Evolutionary conservation across 2,113 vertebrate species (phyloP).

Genomic region (Barbus barbus): DNA sequence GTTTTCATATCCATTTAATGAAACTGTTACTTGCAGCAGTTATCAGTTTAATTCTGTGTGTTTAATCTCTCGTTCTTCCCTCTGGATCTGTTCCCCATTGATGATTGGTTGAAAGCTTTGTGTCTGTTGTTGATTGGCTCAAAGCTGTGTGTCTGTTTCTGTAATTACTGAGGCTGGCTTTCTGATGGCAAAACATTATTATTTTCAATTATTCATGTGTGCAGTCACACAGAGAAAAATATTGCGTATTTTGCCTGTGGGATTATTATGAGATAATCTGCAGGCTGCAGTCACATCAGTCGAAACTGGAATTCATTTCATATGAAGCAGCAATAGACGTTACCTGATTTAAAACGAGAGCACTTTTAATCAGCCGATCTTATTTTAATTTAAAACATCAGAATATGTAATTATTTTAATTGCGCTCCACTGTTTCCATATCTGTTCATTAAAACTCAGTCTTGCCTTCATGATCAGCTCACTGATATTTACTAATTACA

Average conservation of each 20-base stretch:
- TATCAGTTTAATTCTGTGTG: background rate
- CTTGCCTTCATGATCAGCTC: conserved; percentile 8
- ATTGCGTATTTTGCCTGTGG: conserved; percentile 17
- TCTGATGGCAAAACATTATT: conserved; percentile 46
- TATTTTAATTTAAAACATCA: conserved; percentile 32
- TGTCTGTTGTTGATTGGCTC: conserved; percentile 17
- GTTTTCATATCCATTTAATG: background rate
- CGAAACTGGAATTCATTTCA: conserved; percentile 22
- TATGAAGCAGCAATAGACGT: background rate
- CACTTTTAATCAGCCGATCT: background rate
- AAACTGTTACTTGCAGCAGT: background rate
- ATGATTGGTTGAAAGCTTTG: conserved; percentile 13
- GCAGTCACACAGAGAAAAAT: conserved; percentile 41
- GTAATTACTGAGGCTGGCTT: conserved; percentile 45
- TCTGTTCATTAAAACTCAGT: conserved; percentile 28
- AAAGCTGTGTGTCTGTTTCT: conserved; percentile 16
- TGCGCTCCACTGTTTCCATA: background rate
- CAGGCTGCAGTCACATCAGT: conserved; percentile 13
- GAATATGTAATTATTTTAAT: conserved; percentile 17
- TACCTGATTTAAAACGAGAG: background rate
- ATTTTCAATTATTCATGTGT: conserved; percentile 52
- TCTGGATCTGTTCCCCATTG: background rate
- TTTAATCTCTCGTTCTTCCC: background rate
- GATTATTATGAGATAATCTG: conserved; percentile 36
- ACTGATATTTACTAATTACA: conserved; percentile 26